Conservation (phyloP, 2,113 vertebrate genomes). For the Catharus bicknelli region DNA sequence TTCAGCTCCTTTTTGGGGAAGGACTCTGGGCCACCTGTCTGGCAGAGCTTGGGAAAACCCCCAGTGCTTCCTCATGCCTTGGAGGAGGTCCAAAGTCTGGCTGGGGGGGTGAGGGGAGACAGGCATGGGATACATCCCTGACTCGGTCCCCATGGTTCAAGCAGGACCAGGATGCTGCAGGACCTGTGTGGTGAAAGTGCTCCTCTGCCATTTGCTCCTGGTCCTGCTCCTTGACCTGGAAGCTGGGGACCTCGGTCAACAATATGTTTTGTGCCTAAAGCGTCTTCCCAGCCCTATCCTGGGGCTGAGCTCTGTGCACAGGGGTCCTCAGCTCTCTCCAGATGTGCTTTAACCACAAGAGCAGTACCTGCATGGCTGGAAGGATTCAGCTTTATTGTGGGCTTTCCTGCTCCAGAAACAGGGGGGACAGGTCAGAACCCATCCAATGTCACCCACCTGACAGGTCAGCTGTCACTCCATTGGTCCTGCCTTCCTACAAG, state of each 20-base stretch:
- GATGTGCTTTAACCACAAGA: not conserved
- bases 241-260: rapidly evolving
- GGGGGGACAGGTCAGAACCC: not conserved
- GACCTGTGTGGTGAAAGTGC: not conserved
- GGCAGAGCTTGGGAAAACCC: not conserved
- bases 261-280: not conserved
- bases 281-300: not conserved
- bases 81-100: not conserved
- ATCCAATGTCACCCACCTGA: not conserved
- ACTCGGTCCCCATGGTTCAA: rapidly evolving
- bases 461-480: not conserved
- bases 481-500: not conserved
- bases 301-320: not conserved
- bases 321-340: not conserved
- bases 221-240: not conserved
- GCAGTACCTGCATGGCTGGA: not conserved
- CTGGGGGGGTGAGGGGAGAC: not conserved
- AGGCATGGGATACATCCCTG: rapidly evolving
- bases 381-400: not conserved
- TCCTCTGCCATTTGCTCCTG: not conserved
- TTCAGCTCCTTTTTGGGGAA: not conserved
- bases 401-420: not conserved
- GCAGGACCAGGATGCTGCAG: not conserved
- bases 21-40: not conserved
- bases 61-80: not conserved